Evolutionary conservation across 92 coral and sea anemone genomes (phyloP).

Genomic region (Phenganax marumi): DNA sequence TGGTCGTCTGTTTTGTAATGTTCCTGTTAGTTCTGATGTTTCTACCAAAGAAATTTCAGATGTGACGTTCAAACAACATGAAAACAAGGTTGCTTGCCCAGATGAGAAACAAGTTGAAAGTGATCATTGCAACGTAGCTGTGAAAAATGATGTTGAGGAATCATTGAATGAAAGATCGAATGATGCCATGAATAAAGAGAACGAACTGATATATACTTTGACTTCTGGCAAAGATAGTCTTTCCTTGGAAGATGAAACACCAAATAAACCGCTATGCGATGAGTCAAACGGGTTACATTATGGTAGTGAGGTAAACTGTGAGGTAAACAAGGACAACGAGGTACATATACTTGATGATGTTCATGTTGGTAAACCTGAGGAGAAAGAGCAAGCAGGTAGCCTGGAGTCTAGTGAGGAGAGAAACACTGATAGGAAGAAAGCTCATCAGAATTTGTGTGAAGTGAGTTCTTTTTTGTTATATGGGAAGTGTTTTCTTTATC

Average conservation of each 20-base stretch:
- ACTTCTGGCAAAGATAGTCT: background rate
- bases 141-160: background rate
- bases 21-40: too few relatives aligned
- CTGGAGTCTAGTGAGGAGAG: background rate
- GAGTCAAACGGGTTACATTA: background rate
- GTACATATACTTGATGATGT: background rate
- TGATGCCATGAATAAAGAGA: background rate
- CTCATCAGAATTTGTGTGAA: background rate
- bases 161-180: slow-evolving; percentile 20
- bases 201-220: background rate
- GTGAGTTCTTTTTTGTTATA: background rate
- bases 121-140: background rate
- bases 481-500: background rate
- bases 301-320: background rate
- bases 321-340: background rate
- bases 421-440: background rate
- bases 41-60: too few relatives aligned
- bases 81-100: too few relatives aligned
- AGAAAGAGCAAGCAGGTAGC: background rate
- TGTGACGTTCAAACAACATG: too few relatives aligned
- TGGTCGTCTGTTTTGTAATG: too few relatives aligned
- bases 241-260: slow-evolving; percentile 10
- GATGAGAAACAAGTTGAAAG: background rate
- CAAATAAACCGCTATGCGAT: slow-evolving; percentile 23
- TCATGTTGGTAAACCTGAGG: background rate